Evolutionary conservation across 2,113 vertebrate species (phyloP).

Genomic region (Ptilonorhynchus violaceus): DNA sequence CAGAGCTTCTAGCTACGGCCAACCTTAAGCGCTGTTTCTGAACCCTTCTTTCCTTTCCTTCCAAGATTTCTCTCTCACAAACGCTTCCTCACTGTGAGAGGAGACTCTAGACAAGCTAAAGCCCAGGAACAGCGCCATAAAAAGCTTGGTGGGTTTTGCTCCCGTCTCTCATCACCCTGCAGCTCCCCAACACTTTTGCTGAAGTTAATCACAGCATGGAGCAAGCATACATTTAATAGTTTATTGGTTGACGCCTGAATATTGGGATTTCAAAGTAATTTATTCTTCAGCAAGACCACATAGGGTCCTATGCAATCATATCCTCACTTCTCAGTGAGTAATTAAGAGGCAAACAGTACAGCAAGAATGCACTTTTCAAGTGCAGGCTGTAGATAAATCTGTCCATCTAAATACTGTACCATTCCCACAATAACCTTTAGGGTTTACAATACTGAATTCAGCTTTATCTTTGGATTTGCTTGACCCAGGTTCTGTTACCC

Average conservation of each 20-base stretch:
- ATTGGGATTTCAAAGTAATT: not conserved
- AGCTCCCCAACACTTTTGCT: accelerated
- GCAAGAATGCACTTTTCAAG: not conserved
- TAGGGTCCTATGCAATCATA: not conserved
- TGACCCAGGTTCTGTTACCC: not conserved
- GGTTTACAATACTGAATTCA: not conserved
- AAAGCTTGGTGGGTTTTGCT: not conserved
- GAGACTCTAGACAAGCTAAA: not conserved
- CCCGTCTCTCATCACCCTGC: not conserved
- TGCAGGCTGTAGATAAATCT: not conserved
- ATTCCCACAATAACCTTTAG: not conserved
- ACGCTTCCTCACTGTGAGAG: not conserved
- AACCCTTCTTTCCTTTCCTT: not conserved
- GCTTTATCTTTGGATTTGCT: not conserved
- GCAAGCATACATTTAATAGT: not conserved
- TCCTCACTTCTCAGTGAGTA: not conserved
- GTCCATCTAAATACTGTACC: not conserved
- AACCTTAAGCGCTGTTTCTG: not conserved
- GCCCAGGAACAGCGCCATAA: not conserved
- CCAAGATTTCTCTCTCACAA: not conserved
- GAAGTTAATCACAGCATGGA: not conserved
- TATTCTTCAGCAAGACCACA: not conserved
- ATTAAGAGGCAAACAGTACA: not conserved
- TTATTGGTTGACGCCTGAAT: not conserved
- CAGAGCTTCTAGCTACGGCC: not conserved